Evolutionary conservation across 2,113 vertebrate species (phyloP).

Genomic region (Scomber scombrus): DNA sequence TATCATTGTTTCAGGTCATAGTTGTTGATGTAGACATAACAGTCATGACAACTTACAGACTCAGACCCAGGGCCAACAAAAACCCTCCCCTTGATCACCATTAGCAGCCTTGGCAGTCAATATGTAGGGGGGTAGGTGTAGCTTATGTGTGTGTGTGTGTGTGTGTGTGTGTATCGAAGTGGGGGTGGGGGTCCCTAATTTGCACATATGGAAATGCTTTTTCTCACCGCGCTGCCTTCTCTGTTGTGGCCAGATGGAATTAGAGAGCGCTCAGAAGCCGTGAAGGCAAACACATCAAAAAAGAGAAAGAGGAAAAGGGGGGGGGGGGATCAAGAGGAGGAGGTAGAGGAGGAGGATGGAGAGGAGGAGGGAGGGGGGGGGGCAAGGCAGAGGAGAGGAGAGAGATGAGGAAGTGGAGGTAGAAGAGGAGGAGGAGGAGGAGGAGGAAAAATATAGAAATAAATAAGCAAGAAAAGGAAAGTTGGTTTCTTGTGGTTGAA

Average conservation of each 20-base stretch:
- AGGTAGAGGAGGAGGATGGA: neutral
- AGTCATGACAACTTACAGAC: slow-evolving; percentile 49
- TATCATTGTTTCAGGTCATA: slow-evolving; percentile 25
- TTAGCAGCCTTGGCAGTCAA: slow-evolving; percentile 88
- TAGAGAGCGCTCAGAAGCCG: slow-evolving; percentile 94
- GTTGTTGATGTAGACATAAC: slow-evolving; percentile 59
- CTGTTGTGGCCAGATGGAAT: slow-evolving; percentile 99
- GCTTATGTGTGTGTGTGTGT: slow-evolving; percentile 51
- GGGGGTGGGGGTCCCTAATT: slow-evolving; percentile 89
- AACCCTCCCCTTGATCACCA: slow-evolving; percentile 88
- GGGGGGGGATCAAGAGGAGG: neutral
- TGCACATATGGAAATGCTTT: slow-evolving; percentile 99
- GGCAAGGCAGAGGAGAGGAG: neutral
- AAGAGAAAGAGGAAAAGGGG: slow-evolving; percentile 61
- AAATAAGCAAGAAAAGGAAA: slow-evolving; percentile 38
- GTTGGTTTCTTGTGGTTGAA: slow-evolving; percentile 37
- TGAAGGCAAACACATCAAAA: slow-evolving; percentile 95
- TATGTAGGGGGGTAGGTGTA: slow-evolving; percentile 29
- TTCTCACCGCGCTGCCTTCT: slow-evolving; percentile 91
- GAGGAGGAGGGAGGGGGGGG: no score
- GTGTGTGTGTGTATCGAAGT: slow-evolving; percentile 7
- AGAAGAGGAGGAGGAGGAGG: no score
- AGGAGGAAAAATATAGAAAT: slow-evolving; percentile 5
- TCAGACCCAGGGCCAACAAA: slow-evolving; percentile 75
- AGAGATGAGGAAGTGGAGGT: no score